Evolutionary conservation across 2,113 vertebrate species (phyloP), one percentile per base, ranked within the genome.

Genomic region (Dipodomys merriami): DNA sequence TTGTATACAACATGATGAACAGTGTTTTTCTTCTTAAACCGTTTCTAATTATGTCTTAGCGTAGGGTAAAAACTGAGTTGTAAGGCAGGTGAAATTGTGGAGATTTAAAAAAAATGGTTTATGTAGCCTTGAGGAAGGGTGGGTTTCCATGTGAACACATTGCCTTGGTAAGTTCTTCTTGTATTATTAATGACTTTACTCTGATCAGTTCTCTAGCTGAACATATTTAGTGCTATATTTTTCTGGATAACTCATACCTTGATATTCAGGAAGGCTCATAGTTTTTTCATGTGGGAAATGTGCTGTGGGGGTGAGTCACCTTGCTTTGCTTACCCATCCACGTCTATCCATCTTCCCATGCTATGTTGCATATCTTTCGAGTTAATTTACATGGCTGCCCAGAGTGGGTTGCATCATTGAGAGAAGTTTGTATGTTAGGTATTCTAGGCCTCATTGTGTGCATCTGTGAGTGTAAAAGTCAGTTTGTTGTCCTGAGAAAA

Each of bases 271-370:
- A 92, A 96, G 44, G 25, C 39, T 93, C 94, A 72, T 46, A 18
- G 94, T 25, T 27, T 88, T 87, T 93, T 65, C 62, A 95, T 64
- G 35, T 88, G 86, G 91, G 97, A 97, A 97, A 97, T 57, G 22
- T 71, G 29, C 88, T 84, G 90, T 49, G 33, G n/a, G 44, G 68
- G 69, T 94, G 94, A 69, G 53, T 93, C 95, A 84, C 44, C 33
- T 95, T 2, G 1, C 92, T 97, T 74, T 92, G 90, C 64, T 30
- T 87, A 73, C 53, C n/a, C 0, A 29, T 69, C 86, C 67, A 69
- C 60, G 90, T 92, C 93, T 95, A 94, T 90, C 57, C 81, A 15
- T 95, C 88, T 94, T 88, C 62, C 64, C 30, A 27, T 73, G 64
- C 39, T 88, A 19, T 53, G 22, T 3, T 57, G 39, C 7, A 19